Evolutionary conservation across 2,888 invertebrate genomes (phyloP), one percentile per base, ranked within the genome.

Genomic region (Seira musarum): DNA sequence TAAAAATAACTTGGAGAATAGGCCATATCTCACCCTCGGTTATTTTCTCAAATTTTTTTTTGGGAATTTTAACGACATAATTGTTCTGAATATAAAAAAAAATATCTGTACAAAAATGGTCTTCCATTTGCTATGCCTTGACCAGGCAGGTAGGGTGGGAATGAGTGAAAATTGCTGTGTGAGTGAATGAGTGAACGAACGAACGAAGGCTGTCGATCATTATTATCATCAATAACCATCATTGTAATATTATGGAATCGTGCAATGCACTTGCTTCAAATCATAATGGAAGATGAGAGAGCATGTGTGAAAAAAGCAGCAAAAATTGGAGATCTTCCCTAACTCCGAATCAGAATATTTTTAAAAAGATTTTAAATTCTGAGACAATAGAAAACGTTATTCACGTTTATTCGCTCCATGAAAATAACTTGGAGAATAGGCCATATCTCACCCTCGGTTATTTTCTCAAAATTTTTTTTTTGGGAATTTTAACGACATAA

Each of bases 1-100:
- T 71, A 57, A 71, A 71, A 71, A 71, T 71, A 46, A 71, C 46
- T 6, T 3, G n/a, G 61, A 22, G 5, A 24, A 49, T n/a, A 69
- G 40, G 64, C 63, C 77, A 77, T 77, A 77, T 77, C 77, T 77
- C 77, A 77, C 77, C 30, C n/a, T n/a, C n/a, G n/a, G n/a, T n/a
- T n/a, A n/a, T n/a, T n/a, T n/a, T n/a, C n/a, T n/a, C n/a, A 24
- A 69, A 67, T 2, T 25, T 64, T 53, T 53, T 76, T 77, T 71
- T 81, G 81, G 83, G 82, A 83, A 85, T 85, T 82, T 85, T 85
- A 85, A 85, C 84, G 83, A 85, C 83, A 85, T 85, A 85, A 85
- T 85, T 85, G 84, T 81, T 70, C 79, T 82, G 83, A 83, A 82
- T 82, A 83, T 79, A 76, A 81, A 82, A 81, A 82, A 81, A n/a